Base-by-base conservation (phyloP, 2,888 invertebrate genomes). In the Acanthopleura granulata region DNA sequence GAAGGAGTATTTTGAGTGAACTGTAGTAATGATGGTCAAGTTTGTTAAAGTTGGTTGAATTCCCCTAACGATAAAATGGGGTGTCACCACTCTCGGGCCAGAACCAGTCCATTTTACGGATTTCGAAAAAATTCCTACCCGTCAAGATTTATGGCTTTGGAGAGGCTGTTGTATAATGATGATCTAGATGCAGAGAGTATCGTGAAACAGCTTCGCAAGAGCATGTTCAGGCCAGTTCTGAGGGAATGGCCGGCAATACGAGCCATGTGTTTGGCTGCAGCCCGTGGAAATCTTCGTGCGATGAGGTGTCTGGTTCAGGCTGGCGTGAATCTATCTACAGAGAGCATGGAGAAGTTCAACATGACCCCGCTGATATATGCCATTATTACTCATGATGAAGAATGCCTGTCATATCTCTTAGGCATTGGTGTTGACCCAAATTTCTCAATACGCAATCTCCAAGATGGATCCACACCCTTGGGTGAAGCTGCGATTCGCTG, bases 101-200 rank as follows among this genome's bases (percentile, higher is more conserved):
- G 22, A 18, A 18, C 57, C 1, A 22, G 57, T n/a, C 57, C 57
- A n/a, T 57, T 57, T 57, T 57, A 57, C 12, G 57, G 57, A 57
- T 57, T 57, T 57, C 57, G 57, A 22, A 57, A 57, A 57, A 57
- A 57, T 22, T 57, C 57, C 57, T 57, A n/a, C 22, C 57, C 57
- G 18, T 57, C 57, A 57, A 18, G 57, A n/a, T 57, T 57, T 12
- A 57, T 57, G 57, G 57, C 57, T 22, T 22, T 57, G 18, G 57
- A 57, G 57, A 18, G 57, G 22, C 57, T 57, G 6, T 22, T 57
- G 57, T 57, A 57, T 22, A 57, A 57, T 57, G 57, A 57, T 57
- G 57, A 57, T 4, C 57, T 57, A 9, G 57, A 57, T 57, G 22
- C 57, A 18, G 57, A 57, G 57, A 57, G 22, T 57, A 57, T 57